These are phyloP conservation scores for Chelonia mydas DNA, from an alignment of 2,797 vertebrate genomes.

Conservation along the genomic window DNA sequence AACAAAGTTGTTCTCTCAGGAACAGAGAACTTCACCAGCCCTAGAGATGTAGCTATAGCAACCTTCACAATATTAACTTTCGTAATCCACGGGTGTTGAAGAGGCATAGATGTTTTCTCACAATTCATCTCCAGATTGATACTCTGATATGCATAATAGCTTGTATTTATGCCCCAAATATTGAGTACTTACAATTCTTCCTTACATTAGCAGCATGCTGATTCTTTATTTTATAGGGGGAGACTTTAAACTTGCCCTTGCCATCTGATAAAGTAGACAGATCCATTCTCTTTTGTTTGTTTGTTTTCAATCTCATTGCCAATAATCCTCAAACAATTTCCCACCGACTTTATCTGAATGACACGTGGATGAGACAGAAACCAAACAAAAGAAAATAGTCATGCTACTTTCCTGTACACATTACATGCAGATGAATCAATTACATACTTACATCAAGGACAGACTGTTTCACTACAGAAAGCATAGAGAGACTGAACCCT, in stretches of 20 bases:
- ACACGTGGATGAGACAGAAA: background rate
- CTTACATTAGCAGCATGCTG: slow-evolving; percentile 18
- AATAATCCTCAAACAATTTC: background rate
- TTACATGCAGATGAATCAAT: background rate
- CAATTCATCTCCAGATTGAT: slow-evolving; percentile 74
- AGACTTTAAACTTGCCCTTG: background rate
- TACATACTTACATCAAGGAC: background rate
- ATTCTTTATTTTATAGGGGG: background rate
- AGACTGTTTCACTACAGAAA: background rate
- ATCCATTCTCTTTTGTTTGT: background rate
- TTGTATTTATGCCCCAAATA: slow-evolving; percentile 67
- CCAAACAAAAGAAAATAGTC: slow-evolving; percentile 4
- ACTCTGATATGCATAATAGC: slow-evolving; percentile 74
- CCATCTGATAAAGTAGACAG: background rate
- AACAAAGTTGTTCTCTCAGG: slow-evolving; percentile 55
- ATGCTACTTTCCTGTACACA: background rate
- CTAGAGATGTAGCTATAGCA: slow-evolving; percentile 74
- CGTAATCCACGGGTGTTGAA: slow-evolving; percentile 74
- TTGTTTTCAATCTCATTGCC: background rate
- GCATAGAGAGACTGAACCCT: background rate
- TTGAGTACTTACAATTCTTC: slow-evolving; percentile 60
- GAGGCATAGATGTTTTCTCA: slow-evolving; percentile 71
- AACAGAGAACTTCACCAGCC: slow-evolving; percentile 65
- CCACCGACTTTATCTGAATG: background rate
- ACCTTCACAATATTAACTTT: slow-evolving; percentile 66